phyloP scores from a whole-genome alignment of 1,140 invertebrate genomes.

The Ditylenchus dipsaci region DNA sequence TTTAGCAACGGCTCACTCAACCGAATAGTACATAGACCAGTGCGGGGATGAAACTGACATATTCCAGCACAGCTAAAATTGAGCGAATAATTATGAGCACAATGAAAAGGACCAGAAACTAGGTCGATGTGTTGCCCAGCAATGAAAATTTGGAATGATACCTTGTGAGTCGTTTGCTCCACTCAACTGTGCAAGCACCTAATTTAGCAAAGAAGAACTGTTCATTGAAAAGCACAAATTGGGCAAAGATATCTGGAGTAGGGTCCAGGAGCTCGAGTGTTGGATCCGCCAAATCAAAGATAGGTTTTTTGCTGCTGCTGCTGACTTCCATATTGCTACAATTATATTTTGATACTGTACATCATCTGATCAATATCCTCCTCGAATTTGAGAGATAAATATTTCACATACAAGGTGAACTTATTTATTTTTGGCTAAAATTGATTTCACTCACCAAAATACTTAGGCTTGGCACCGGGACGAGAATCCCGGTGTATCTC shows the following conservation, averaged over 20 bases:
- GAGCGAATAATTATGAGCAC: not conserved
- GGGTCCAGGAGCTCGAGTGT: constrained; percentile 80
- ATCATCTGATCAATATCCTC: too few relatives aligned
- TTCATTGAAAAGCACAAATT: constrained; percentile 81
- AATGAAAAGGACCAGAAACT: not conserved
- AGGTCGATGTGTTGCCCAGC: not conserved
- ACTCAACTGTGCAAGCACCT: constrained; percentile 74
- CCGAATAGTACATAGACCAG: constrained; percentile 70
- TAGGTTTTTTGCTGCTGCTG: not conserved
- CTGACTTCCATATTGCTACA: not conserved
- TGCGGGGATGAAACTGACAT: constrained; percentile 73
- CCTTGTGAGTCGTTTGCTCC: constrained; percentile 89
- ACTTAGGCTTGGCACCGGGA: too few relatives aligned
- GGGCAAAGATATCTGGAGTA: constrained; percentile 77
- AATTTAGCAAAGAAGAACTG: constrained; percentile 78
- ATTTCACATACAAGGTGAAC: too few relatives aligned
- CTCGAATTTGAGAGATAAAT: too few relatives aligned
- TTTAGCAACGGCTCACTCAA: constrained; percentile 85
- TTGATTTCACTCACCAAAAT: too few relatives aligned
- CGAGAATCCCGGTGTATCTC: too few relatives aligned
- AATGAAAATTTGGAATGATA: constrained; percentile 59
- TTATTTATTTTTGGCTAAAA: too few relatives aligned
- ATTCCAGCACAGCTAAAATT: constrained; percentile 71
- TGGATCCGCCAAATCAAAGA: constrained; percentile 60
- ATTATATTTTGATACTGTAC: too few relatives aligned